Base-by-base conservation (phyloP, 2,888 invertebrate genomes). In the Lysandra bellargus region DNA sequence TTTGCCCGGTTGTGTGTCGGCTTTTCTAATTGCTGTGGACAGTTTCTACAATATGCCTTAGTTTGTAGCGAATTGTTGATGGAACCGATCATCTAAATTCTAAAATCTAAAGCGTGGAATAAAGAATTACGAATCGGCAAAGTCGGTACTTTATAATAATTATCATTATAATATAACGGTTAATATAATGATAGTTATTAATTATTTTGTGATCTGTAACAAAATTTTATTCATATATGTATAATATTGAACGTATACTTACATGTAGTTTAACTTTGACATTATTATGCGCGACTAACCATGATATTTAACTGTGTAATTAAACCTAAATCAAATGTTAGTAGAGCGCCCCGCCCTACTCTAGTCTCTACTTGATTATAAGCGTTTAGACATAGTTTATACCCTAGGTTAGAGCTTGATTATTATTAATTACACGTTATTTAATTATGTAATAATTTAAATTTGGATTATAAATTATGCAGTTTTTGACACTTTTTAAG, bases 231-330 rank as follows among this genome's bases (percentile, higher is more conserved):
- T 37, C 4, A 37, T 44, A 49, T 12, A 57, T 3, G 4, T 17
- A 57, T 4, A 17, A 57, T 17, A 57, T 17, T 57, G 17, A 57
- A 17, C 4, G 4, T 57, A 17, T 57, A 17, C 23, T 23, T 23
- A 23, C 17, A 17, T 4, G 17, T 57, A 14, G n/a, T 23, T 23
- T 9, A 44, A 23, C 44, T n/a, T n/a, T 44, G 44, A 74, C 74
- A 44, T 33, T 69, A 74, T 44, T 69, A 74, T 44, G 44, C 6
- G 14, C 44, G 44, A 64, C 12, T 33, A 78, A 73, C 81, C 78
- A 78, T 79, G 74, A 72, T 37, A 40, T 78, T 78, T 64, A 61
- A 74, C 44, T 37, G 37, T 40, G 75, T 37, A 37, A 75, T 78
- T 80, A 78, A 37, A 49, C 60, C 53, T 53, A 30, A 64, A 33